Evolutionary conservation across 2,797 vertebrate genomes (phyloP), one percentile per base, ranked within the genome.

Genomic region (Corythornis leucogaster): DNA sequence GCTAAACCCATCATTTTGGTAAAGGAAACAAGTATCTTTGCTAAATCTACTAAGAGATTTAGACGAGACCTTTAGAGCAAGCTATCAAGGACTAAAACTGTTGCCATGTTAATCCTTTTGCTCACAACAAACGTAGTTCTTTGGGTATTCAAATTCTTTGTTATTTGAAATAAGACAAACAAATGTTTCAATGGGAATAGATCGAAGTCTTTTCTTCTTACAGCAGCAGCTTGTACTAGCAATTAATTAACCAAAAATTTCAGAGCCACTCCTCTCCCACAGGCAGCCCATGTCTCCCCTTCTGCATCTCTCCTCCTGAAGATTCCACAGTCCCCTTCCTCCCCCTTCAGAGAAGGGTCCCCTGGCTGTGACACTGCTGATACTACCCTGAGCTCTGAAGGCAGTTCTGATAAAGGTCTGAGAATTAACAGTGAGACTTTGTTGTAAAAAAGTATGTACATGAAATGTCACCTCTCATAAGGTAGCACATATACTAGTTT

Each of bases 1-100:
- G 59, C 55, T 88, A 96, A 97, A 90, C 31, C 71, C 88, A 76
- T 95, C 74, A 92, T 92, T 93, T 94, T 68, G 25, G 57, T 38
- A 89, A 93, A 87, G 57, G 83, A 95, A 97, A 91, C 48, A 90
- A 80, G 42, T 57, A 95, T 80, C 74, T 94, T 69, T 70, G 68
- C 67, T 67, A 92, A 81, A 81, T 74, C 74, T 67, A 69, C 21
- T 55, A 66, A 3, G 9, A 92, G 89, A 96, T 95, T 96, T 94
- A 94, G 84, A 22, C 45, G 35, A 58, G 81, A 76, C 31, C 76
- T 92, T 85, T 76, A 85, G 43, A 90, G 69, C 1, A 0, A 95
- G 54, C 55, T 85, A 68, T 55, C 68, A 79, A 74, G 38, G 28
- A 35, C 51, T 91, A 42, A 33, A 82, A 42, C 35, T 80, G 33